Evolutionary conservation across 1,140 invertebrate genomes (phyloP), one percentile per base, ranked within the genome.

Genomic region (Bactericera cockerelli): DNA sequence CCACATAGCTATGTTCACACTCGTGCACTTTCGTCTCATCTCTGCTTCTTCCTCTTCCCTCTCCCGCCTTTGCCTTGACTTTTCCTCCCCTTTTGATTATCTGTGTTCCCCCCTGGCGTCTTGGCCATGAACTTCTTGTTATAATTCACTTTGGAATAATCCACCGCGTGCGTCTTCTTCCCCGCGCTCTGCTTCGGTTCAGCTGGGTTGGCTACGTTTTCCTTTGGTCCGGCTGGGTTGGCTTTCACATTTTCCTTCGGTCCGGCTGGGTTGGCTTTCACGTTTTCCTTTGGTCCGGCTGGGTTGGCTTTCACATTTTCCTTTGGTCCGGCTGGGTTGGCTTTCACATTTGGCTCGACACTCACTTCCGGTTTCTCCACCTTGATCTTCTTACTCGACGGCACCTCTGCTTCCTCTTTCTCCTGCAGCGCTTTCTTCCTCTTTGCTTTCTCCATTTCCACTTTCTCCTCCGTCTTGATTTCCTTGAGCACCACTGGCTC

Each of bases 381-480:
- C n/a, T 49, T 49, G n/a, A 49, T 49, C 19, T 49, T 49, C 42
- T 49, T 49, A 4, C 3, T 49, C n/a, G n/a, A 4, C 19, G 42
- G 42, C 19, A 10, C 8, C 42, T 19, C 22, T 22, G 6, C 42
- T 49, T 49, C 42, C 19, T 49, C 42, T 49, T 8, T 49, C n/a
- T 49, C 42, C 19, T n/a, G n/a, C 19, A 49, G 19, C 19, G 8
- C 19, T 49, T 49, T 49, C 42, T 49, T 49, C n/a, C 42, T 4
- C n/a, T 49, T 49, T 22, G 6, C 42, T 22, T 49, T 49, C 22
- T 49, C 42, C 42, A 49, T 49, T 49, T 49, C 42, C n/a, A 49
- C 42, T 49, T 49, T 16, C 42, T 49, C 42, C 22, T 49, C 42
- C 4, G n/a, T 10, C n/a, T 49, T 49, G 42, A 49, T 22, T 49